Evolutionary conservation across 2,888 invertebrate genomes (phyloP), one percentile per base, ranked within the genome.

Genomic region (Mellilla xanthometata): DNA sequence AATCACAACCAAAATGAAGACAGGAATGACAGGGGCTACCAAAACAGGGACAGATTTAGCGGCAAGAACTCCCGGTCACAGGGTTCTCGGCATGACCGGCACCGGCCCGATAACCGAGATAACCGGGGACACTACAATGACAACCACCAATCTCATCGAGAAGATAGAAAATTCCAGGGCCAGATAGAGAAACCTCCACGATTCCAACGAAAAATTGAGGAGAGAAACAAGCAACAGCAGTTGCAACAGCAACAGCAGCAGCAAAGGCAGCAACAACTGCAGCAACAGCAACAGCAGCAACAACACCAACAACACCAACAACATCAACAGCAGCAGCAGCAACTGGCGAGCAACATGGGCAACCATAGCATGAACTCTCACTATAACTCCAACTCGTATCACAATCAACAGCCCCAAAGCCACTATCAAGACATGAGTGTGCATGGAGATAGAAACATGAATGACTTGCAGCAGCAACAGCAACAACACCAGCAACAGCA

Each of bases 181-280:
- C 85, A 86, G 49, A 84, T 76, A 48, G 91, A 91, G 60, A 92
- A 91, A 61, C 92, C 93, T 12, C 93, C 93, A 2, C 76, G 93
- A 46, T 93, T 93, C 67, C 93, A 93, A 63, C 90, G 83, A 56
- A 92, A 91, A 54, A 59, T 85, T 22, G 90, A 90, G 32, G 90
- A 88, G 52, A 83, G 83, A 54, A 82, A 83, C 49, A 90, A 86
- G 56, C 86, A 83, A 42, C 76, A 74, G 1, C 74, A 72, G 11
- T 64, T 68, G 6, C 77, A 74, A 3, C 65, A 67, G 8, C 71
- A 71, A 15, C 64, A 68, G 5, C 67, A 64, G 2, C 68, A 63
- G 3, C 66, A 67, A 12, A 61, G 65, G 32, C 68, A 68, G n/a
- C 72, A 65, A 12, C 68, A 70, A 33, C 59, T 65, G 8, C 60